Conservation (phyloP, 53 echinoderm and acorn worm genomes). For the Stichopus horrens region DNA sequence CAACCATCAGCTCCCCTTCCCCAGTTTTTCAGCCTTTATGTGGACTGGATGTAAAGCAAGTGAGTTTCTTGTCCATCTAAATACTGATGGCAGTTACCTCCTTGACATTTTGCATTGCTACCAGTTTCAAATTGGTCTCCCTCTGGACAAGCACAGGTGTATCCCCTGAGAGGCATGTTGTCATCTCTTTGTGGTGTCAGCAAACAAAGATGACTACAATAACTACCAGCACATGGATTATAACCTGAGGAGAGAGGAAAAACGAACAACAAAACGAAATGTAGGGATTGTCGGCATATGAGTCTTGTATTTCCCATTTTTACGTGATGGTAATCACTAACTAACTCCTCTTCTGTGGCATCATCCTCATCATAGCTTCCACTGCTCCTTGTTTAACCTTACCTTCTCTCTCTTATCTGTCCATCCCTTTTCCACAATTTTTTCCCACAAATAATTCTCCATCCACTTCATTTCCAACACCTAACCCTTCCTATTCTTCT, state of each 20-base stretch:
- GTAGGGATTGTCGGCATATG: neutral
- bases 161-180: constrained; percentile 57
- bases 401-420: no score
- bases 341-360: no score
- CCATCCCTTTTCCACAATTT: no score
- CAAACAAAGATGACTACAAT: constrained; percentile 91
- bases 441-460: no score
- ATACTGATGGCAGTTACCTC: constrained; percentile 49
- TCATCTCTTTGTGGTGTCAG: constrained; percentile 51
- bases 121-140: constrained; percentile 62
- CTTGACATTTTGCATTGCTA: constrained; percentile 61
- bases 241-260: constrained; percentile 22
- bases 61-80: no score
- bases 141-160: constrained; percentile 73
- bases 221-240: constrained; percentile 54
- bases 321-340: neutral
- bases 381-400: no score
- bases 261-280: neutral
- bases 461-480: no score
- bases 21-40: no score
- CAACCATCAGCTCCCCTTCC: no score
- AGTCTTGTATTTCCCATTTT: neutral
- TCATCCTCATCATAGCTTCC: no score
- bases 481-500: no score
- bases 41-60: no score